These are phyloP conservation scores for Saccostrea glomerata DNA, from an alignment of 1,140 invertebrate genomes.

Conservation along the genomic window DNA sequence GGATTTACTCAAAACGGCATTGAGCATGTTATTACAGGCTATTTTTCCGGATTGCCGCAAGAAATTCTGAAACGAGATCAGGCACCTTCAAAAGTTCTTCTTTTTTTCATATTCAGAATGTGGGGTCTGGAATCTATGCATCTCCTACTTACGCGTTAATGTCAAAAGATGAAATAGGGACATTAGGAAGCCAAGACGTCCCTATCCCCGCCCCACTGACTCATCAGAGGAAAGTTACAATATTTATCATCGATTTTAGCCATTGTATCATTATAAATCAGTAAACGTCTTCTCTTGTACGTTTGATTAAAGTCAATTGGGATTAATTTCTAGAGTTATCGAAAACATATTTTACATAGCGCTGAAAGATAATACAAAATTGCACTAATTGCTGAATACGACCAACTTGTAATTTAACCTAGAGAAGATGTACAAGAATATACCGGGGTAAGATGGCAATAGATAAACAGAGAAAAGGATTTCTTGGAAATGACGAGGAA, in stretches of 20 bases:
- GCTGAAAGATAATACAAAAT: conserved; percentile 17
- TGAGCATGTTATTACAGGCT: background rate
- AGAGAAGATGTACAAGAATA: background rate
- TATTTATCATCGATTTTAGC: conserved; percentile 31
- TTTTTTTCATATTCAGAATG: background rate
- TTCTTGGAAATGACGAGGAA: background rate
- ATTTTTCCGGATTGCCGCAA: background rate
- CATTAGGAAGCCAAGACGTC: background rate
- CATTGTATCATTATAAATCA: conserved; percentile 37
- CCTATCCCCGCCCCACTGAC: background rate
- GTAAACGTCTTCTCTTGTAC: background rate
- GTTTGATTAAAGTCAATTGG: conserved; percentile 28
- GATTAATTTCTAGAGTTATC: conserved; percentile 25
- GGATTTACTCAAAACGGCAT: background rate
- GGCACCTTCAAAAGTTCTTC: conserved; percentile 13
- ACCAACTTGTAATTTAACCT: background rate
- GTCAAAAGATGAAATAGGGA: background rate
- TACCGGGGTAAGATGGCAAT: too few relatives aligned
- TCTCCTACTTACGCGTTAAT: background rate
- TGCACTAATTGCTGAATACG: background rate
- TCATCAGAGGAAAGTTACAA: conserved; percentile 30
- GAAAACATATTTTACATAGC: conserved; percentile 33
- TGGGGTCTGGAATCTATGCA: background rate
- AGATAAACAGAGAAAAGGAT: too few relatives aligned
- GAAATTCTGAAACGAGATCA: background rate